Conservation (phyloP, 2,888 invertebrate species). For the Acleris holmiana region DNA sequence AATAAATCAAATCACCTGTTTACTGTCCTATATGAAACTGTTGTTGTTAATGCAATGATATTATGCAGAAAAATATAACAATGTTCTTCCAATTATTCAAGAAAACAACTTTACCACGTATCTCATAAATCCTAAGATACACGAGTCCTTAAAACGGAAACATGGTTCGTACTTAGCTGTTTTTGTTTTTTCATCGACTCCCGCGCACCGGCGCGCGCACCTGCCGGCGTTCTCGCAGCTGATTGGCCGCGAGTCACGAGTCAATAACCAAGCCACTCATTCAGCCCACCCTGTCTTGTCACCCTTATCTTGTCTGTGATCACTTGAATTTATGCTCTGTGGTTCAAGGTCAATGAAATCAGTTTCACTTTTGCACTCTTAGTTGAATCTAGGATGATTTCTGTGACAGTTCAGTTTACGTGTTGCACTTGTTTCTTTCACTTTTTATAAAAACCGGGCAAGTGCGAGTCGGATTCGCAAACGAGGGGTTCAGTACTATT, state of each 20-base stretch:
- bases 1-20: too few species aligned
- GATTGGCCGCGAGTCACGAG: conserved; percentile 68
- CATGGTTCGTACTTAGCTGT: conserved; percentile 14
- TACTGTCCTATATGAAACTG: too few species aligned
- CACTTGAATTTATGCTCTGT: conserved; percentile 12
- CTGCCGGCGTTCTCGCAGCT: conserved; percentile 58
- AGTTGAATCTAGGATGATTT: too few species aligned
- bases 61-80: too few species aligned
- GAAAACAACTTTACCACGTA: not conserved
- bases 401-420: too few species aligned
- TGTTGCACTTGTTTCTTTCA: too few species aligned
- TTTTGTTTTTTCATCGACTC: conserved; percentile 47
- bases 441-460: too few species aligned
- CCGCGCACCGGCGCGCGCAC: conserved; percentile 65
- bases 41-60: too few species aligned
- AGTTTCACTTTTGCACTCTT: too few species aligned
- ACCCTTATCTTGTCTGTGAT: conserved; percentile 59
- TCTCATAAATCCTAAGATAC: not conserved
- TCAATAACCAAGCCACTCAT: conserved; percentile 69
- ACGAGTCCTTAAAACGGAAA: conserved; percentile 1
- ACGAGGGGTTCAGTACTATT: too few species aligned
- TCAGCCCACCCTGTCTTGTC: conserved; percentile 69
- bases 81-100: too few species aligned
- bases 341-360: conserved; percentile 4
- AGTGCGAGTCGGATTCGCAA: too few species aligned